Conservation (phyloP, 2,797 vertebrate genomes). For the Glossophaga mutica region DNA sequence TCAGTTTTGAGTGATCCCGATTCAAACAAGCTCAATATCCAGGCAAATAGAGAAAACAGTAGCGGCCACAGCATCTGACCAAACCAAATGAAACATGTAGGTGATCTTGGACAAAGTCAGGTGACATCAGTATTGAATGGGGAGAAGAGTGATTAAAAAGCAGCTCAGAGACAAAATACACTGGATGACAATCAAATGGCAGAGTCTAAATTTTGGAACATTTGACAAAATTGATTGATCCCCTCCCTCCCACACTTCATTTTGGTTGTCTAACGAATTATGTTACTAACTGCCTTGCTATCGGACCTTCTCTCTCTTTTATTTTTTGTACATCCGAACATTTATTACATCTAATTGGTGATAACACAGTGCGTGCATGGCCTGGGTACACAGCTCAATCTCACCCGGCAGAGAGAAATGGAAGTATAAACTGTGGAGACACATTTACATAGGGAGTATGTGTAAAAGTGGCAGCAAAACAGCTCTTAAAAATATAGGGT, state of each 20-base stretch:
- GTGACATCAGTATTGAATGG: not conserved
- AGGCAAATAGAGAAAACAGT: not conserved
- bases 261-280: not conserved
- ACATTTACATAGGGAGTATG: conserved; percentile 66
- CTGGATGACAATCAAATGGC: not conserved
- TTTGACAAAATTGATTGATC: not conserved
- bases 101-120: not conserved
- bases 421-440: conserved; percentile 77
- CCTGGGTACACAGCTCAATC: conserved; percentile 79
- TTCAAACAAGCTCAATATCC: not conserved
- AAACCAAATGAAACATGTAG: not conserved
- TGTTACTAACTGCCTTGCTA: not conserved
- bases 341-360: conserved; percentile 83
- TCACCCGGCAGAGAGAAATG: conserved; percentile 82
- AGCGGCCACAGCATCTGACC: not conserved
- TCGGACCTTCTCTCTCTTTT: not conserved
- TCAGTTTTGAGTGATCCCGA: not conserved
- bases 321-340: conserved; percentile 75
- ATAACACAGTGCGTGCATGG: conserved; percentile 76
- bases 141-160: not conserved
- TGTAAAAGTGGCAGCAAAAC: conserved; percentile 71
- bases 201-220: not conserved
- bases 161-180: not conserved
- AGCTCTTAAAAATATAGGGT: conserved; percentile 32
- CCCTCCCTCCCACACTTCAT: fast-evolving